These are phyloP conservation scores for Bucorvus abyssinicus DNA, from an alignment of 2,797 vertebrate genomes.

Conservation along the genomic window DNA sequence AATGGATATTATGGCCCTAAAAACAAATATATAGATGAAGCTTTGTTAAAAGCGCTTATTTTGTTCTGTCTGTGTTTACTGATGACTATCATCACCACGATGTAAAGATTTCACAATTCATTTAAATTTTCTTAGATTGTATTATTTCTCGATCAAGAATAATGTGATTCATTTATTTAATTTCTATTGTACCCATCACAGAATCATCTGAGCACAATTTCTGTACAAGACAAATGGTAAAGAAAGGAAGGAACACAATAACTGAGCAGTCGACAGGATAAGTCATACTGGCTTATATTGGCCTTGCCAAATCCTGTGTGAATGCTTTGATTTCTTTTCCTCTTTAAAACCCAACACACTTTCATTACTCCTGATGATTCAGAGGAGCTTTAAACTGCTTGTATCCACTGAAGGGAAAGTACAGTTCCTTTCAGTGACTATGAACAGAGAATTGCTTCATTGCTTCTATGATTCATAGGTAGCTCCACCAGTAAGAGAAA, in stretches of 20 bases:
- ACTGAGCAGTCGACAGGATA: background rate
- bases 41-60: background rate
- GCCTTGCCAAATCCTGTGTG: background rate
- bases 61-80: background rate
- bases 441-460: slow-evolving; percentile 49
- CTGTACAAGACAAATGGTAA: background rate
- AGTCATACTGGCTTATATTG: background rate
- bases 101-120: background rate
- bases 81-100: background rate
- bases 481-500: background rate
- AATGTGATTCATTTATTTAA: background rate
- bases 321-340: slow-evolving; percentile 35
- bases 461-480: slow-evolving; percentile 28
- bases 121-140: background rate
- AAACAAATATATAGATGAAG: background rate
- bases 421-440: slow-evolving; percentile 4
- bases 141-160: background rate
- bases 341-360: slow-evolving; percentile 9
- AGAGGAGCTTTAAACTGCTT: slow-evolving; percentile 18
- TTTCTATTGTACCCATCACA: background rate
- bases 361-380: slow-evolving; percentile 38
- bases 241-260: background rate
- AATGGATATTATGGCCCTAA: background rate
- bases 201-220: background rate
- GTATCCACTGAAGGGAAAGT: slow-evolving; percentile 1